These are phyloP conservation scores for Erythrolamprus reginae DNA, from an alignment of 2,113 vertebrate genomes.

Conservation along the genomic window DNA sequence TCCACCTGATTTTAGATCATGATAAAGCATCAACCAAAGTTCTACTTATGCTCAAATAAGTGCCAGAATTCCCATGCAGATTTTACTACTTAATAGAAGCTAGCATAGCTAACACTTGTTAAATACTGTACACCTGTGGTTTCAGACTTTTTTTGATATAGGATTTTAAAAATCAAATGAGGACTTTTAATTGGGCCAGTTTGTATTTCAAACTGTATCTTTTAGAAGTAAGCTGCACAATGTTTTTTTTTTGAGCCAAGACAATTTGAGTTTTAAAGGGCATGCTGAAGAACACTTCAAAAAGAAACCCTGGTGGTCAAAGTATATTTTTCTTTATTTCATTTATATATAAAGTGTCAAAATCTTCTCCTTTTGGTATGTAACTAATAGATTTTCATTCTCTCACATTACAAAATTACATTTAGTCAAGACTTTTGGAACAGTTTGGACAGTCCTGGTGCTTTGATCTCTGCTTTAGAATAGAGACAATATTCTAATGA, in stretches of 20 bases:
- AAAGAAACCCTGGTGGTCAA: not conserved
- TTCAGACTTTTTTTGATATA: not conserved
- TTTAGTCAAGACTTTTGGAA: not conserved
- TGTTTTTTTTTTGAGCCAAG: not conserved
- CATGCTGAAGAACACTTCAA: not conserved
- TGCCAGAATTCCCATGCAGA: not conserved
- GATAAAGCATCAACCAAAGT: not conserved
- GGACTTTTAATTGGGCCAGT: not conserved
- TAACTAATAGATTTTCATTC: not conserved
- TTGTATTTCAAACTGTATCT: not conserved
- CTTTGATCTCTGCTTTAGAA: not conserved
- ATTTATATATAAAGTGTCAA: not conserved
- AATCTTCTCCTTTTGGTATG: not conserved
- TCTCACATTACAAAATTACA: not conserved
- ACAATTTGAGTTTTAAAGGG: not conserved
- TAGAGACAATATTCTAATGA: not conserved
- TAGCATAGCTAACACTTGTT: not conserved
- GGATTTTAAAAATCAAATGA: not conserved
- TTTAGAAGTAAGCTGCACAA: not conserved
- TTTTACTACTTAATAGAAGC: not conserved
- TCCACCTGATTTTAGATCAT: not conserved
- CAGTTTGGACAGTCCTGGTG: not conserved
- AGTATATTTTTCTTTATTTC: not conserved
- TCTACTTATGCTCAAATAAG: not conserved
- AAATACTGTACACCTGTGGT: not conserved